phyloP scores from a whole-genome alignment of 2,113 vertebrate species.

The Pholis gunnellus region DNA sequence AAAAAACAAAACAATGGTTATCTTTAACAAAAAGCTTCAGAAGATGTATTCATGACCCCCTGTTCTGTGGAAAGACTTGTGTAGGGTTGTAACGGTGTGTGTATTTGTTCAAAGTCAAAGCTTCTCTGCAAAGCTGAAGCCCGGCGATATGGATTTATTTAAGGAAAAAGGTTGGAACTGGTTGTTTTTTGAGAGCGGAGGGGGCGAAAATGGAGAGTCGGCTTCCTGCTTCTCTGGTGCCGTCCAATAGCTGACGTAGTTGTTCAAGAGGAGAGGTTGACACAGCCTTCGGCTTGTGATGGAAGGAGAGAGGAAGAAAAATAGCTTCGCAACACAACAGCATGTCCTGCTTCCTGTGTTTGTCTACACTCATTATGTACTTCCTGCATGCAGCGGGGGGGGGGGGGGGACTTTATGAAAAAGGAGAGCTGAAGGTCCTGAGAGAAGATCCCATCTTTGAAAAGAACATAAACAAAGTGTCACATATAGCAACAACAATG shows the following conservation, averaged over 20 bases:
- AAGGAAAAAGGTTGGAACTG: conserved; percentile 36
- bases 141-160: conserved; percentile 23
- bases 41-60: conserved; percentile 67
- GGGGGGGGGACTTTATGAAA: conserved; percentile 49
- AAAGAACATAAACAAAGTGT: conserved; percentile 40
- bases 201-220: not conserved
- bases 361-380: conserved; percentile 82
- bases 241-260: conserved; percentile 24
- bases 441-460: conserved; percentile 25
- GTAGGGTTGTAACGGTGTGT: conserved; percentile 23
- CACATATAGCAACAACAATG: conserved; percentile 26
- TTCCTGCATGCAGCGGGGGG: conserved; percentile 74
- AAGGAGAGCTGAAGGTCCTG: conserved; percentile 1
- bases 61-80: conserved; percentile 24
- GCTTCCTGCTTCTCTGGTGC: conserved; percentile 49
- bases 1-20: conserved; percentile 63
- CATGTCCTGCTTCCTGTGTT: conserved; percentile 87
- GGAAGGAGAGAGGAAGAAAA: conserved; percentile 73
- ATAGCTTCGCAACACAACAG: conserved; percentile 73
- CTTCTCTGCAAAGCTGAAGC: conserved; percentile 20
- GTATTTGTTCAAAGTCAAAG: conserved; percentile 44
- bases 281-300: conserved; percentile 39
- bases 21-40: conserved; percentile 73
- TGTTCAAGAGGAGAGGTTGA: conserved; percentile 11
- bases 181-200: conserved; percentile 28